Evolutionary conservation across 2,797 vertebrate genomes (phyloP).

Genomic region (Manis pentadactyla): DNA sequence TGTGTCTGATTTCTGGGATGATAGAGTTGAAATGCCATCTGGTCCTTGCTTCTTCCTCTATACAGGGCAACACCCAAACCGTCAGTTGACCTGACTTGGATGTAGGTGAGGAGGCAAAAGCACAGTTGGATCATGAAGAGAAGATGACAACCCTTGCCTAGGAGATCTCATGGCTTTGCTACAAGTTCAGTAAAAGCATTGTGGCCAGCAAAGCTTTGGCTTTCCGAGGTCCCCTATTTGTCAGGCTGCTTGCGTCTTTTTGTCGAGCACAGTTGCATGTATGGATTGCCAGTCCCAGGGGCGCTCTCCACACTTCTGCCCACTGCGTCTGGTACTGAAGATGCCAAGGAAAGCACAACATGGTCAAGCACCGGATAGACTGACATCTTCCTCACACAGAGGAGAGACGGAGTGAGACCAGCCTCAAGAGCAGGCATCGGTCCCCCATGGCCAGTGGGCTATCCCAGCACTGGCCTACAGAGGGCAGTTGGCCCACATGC

Average conservation of each 20-base stretch:
- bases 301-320: too few relatives aligned
- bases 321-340: neutral
- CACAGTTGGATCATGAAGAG: neutral
- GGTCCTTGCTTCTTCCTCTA: neutral
- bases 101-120: neutral
- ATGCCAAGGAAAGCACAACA: neutral
- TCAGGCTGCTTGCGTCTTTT: neutral
- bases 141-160: neutral
- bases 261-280: neutral
- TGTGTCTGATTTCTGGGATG: neutral
- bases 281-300: too few relatives aligned
- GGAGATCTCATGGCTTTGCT: neutral
- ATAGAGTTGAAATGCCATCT: neutral
- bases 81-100: neutral
- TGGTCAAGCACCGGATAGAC: neutral
- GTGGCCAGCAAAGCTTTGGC: neutral
- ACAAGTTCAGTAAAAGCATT: too few relatives aligned
- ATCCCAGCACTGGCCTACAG: neutral
- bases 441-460: neutral
- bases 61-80: neutral
- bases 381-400: neutral
- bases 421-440: too few relatives aligned
- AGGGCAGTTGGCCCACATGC: too few relatives aligned
- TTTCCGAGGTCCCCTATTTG: neutral
- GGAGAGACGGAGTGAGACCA: neutral